These are phyloP conservation scores for Dryadula phaetusa DNA, from an alignment of 2,888 invertebrate genomes.

Conservation along the genomic window DNA sequence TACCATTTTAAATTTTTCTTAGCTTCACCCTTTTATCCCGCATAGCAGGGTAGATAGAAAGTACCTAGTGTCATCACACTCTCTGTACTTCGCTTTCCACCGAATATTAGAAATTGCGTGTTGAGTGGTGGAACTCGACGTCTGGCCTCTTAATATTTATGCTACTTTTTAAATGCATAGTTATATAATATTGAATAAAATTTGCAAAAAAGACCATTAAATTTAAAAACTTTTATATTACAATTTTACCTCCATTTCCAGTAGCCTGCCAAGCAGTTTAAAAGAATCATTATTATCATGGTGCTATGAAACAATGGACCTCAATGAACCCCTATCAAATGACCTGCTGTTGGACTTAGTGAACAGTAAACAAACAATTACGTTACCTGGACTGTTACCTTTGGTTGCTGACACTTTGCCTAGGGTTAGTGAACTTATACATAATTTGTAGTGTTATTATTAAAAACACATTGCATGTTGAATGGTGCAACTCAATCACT, in stretches of 20 bases:
- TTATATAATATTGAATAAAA: too few species aligned
- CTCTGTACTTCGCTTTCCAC: too few species aligned
- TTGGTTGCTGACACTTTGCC: constrained; percentile 78
- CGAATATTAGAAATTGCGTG: too few species aligned
- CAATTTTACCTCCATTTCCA: constrained; percentile 48
- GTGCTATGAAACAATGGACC: constrained; percentile 72
- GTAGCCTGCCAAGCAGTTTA: constrained; percentile 67
- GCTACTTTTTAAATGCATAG: too few species aligned
- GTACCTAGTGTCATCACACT: too few species aligned
- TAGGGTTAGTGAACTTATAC: constrained; percentile 59
- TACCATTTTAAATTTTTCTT: too few species aligned
- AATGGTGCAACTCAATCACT: too few species aligned
- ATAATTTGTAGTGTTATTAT: background rate
- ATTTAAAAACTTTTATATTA: background rate
- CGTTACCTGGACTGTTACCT: constrained; percentile 65
- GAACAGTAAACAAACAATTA: constrained; percentile 72
- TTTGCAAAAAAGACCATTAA: background rate
- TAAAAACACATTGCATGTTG: too few species aligned
- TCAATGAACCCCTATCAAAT: constrained; percentile 67
- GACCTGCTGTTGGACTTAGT: constrained; percentile 70
- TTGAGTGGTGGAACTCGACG: too few species aligned
- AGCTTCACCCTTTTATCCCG: too few species aligned
- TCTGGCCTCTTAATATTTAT: too few species aligned
- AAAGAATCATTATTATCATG: constrained; percentile 73
- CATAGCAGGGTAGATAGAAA: too few species aligned